A percentile compares a stretch with the other conserved stretches of the same genome.
These are phyloP conservation scores for Pseudanteris insignis DNA, from an alignment of 2,888 invertebrate species.

Conservation along the genomic window DNA sequence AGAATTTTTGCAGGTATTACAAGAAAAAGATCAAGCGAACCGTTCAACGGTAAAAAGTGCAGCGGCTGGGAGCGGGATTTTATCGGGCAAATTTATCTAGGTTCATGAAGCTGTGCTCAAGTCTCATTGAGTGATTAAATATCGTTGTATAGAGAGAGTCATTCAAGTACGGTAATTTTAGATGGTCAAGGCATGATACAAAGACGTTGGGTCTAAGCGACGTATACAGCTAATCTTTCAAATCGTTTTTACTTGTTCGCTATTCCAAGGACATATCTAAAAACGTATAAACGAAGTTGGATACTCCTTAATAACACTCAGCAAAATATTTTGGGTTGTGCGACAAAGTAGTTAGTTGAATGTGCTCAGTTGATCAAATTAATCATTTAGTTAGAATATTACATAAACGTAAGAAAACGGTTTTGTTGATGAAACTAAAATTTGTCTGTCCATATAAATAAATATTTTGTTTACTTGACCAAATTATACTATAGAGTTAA, in stretches of 20 bases:
- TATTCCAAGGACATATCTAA: no score
- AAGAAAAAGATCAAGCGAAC: neutral
- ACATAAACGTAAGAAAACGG: no score
- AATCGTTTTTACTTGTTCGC: constrained; percentile 35
- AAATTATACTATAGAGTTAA: no score
- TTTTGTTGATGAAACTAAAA: no score
- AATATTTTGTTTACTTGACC: no score
- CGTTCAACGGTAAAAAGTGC: neutral
- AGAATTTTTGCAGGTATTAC: constrained; percentile 3
- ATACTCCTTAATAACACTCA: no score
- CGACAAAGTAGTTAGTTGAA: no score
- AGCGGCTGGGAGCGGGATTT: constrained; percentile 1
- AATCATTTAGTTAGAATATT: no score
- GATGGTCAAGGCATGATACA: constrained; percentile 51
- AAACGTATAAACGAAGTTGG: no score
- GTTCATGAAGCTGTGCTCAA: constrained; percentile 11
- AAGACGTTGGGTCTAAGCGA: constrained; percentile 43
- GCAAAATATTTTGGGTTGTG: no score
- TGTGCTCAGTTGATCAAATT: no score
- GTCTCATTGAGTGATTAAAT: constrained; percentile 23
- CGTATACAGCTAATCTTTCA: constrained; percentile 45
- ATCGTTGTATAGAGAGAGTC: constrained; percentile 25
- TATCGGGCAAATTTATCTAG: constrained; percentile 20
- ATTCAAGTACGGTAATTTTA: constrained; percentile 47
- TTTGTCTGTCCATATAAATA: no score